Conservation (phyloP, 2,797 vertebrate genomes). For the Tolypeutes matacus region DNA sequence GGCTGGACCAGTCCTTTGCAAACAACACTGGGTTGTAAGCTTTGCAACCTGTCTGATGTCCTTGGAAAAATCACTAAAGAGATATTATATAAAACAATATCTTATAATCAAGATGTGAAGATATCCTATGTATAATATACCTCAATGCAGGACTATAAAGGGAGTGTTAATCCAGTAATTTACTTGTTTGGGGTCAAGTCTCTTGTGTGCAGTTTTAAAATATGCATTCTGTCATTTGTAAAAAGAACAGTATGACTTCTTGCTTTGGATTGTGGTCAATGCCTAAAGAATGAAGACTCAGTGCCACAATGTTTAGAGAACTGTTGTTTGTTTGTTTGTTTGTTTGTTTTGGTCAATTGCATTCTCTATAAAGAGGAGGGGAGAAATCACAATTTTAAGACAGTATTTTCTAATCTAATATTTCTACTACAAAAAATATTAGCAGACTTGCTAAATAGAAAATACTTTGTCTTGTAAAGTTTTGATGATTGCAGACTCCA, state of each 20-base stretch:
- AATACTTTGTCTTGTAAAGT: neutral
- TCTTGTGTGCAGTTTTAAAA: conserved; percentile 4
- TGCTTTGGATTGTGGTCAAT: neutral
- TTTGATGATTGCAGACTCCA: neutral
- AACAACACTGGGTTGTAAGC: neutral
- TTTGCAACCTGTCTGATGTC: neutral
- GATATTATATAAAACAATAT: neutral
- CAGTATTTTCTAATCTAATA: neutral
- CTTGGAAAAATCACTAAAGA: conserved; percentile 72
- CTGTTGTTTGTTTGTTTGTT: neutral
- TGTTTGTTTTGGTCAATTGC: too few relatives aligned
- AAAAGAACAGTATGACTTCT: neutral
- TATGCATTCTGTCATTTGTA: neutral
- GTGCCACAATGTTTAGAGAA: neutral
- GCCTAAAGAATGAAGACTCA: neutral
- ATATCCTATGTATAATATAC: neutral
- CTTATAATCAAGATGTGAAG: neutral
- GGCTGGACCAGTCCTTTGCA: conserved; percentile 59
- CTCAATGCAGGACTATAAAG: neutral
- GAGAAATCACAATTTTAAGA: neutral
- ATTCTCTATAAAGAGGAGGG: neutral
- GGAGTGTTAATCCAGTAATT: neutral
- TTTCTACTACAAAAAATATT: conserved; percentile 15
- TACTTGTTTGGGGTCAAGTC: neutral
- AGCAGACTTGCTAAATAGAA: neutral